Evolutionary conservation across 1,140 invertebrate species (phyloP).

Genomic region (Philopotamus ludificatus): DNA sequence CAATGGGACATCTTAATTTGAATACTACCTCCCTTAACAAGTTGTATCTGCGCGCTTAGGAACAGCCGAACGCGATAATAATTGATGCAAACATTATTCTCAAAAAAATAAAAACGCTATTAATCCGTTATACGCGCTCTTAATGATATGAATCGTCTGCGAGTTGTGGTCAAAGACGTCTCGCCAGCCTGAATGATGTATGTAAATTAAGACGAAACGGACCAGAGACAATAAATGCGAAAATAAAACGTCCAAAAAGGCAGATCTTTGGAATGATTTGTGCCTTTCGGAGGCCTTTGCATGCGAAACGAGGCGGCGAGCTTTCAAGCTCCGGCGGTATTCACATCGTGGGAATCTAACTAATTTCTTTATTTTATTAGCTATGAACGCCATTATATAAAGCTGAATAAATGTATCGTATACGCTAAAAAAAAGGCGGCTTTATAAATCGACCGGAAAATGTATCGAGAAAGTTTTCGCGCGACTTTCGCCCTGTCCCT

Average conservation of each 20-base stretch:
- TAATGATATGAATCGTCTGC: not conserved
- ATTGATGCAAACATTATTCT: not conserved
- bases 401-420: too few species aligned
- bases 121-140: not conserved
- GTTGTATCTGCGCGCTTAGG: conserved; percentile 2
- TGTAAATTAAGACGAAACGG: conserved; percentile 33
- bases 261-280: conserved; percentile 32
- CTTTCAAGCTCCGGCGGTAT: conserved; percentile 13
- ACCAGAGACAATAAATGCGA: conserved; percentile 4
- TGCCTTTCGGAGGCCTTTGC: conserved; percentile 3
- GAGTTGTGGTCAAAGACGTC: conserved; percentile 21
- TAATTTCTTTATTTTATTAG: too few species aligned
- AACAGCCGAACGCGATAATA: not conserved
- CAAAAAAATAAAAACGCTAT: not conserved
- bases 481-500: too few species aligned
- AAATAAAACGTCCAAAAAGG: not conserved
- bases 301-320: conserved; percentile 22
- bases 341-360: conserved; percentile 11
- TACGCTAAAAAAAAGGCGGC: not conserved
- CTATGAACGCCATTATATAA: too few species aligned
- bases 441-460: not conserved
- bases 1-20: conserved; percentile 18
- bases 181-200: conserved; percentile 17
- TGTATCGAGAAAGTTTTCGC: not conserved
- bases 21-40: conserved; percentile 17